A percentile compares a stretch with the other conserved stretches of the same genome.
Evolutionary conservation across 2,888 invertebrate species (phyloP).

Genomic region (Trilocha varians): DNA sequence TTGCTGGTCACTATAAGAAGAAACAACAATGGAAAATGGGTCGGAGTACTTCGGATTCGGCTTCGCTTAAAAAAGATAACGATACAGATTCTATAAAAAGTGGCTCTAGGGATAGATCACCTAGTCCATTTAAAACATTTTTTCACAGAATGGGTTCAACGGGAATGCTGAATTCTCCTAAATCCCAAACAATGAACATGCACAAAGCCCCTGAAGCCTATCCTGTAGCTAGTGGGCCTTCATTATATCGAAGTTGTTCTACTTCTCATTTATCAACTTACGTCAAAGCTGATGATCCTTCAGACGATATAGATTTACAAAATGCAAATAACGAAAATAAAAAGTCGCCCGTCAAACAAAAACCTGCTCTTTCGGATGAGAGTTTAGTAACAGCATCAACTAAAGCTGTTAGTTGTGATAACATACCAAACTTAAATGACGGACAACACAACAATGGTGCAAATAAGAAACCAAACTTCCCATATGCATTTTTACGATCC

Average conservation of each 20-base stretch:
- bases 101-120: slow-evolving; percentile 69
- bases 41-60: slow-evolving; percentile 64
- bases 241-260: slow-evolving; percentile 82
- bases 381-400: slow-evolving; percentile 58
- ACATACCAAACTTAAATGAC: slow-evolving; percentile 75
- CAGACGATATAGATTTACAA: slow-evolving; percentile 82
- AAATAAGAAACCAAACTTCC: slow-evolving; percentile 78
- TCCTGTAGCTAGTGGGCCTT: slow-evolving; percentile 55
- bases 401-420: slow-evolving; percentile 82
- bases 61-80: slow-evolving; percentile 55
- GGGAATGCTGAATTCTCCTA: slow-evolving; percentile 79
- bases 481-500: slow-evolving; percentile 84
- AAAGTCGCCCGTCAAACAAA: slow-evolving; percentile 47
- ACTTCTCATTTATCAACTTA: slow-evolving; percentile 84
- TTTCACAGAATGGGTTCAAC: slow-evolving; percentile 85
- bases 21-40: slow-evolving; percentile 75
- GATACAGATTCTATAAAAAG: slow-evolving; percentile 65
- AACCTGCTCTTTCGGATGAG: slow-evolving; percentile 43
- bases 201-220: slow-evolving; percentile 49
- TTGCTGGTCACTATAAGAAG: slow-evolving; percentile 66
- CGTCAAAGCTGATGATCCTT: slow-evolving; percentile 85
- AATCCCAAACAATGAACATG: slow-evolving; percentile 57
- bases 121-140: slow-evolving; percentile 80
- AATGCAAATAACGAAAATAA: slow-evolving; percentile 53
- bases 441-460: slow-evolving; percentile 57